These are phyloP conservation scores for Hyperoplus lanceolatus DNA, from an alignment of 2,797 vertebrate species.

Conservation along the genomic window DNA sequence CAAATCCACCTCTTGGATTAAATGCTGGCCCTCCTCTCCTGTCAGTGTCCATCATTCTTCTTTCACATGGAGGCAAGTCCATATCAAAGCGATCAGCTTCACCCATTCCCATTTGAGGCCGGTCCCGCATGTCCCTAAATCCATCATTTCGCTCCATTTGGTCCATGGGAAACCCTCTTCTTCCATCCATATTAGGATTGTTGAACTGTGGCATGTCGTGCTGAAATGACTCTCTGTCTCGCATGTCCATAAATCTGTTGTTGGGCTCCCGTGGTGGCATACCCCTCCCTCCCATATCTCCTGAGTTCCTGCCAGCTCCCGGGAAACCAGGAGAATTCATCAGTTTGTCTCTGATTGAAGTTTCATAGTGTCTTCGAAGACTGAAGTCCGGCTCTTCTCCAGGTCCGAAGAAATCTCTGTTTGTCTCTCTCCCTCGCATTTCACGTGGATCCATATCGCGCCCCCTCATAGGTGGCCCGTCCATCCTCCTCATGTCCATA, in stretches of 20 bases:
- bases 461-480: slow-evolving; percentile 89
- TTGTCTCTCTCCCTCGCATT: slow-evolving; percentile 89
- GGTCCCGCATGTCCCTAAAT: slow-evolving; percentile 89
- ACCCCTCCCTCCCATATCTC: slow-evolving; percentile 89
- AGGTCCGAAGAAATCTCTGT: slow-evolving; percentile 82
- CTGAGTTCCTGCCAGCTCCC: slow-evolving; percentile 85
- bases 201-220: slow-evolving; percentile 86
- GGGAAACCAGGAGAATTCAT: slow-evolving; percentile 88
- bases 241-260: slow-evolving; percentile 88
- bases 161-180: slow-evolving; percentile 81
- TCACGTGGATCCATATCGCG: slow-evolving; percentile 89
- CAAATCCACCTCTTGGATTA: slow-evolving; percentile 84
- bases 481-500: slow-evolving; percentile 92
- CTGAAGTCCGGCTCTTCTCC: slow-evolving; percentile 81
- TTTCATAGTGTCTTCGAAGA: slow-evolving; percentile 86
- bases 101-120: slow-evolving; percentile 75
- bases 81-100: slow-evolving; percentile 76
- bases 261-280: slow-evolving; percentile 87
- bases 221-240: slow-evolving; percentile 87
- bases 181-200: slow-evolving; percentile 79
- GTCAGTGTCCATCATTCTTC: slow-evolving; percentile 81
- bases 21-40: slow-evolving; percentile 78
- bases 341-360: slow-evolving; percentile 77
- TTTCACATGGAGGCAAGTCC: slow-evolving; percentile 79
- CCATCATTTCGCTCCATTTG: slow-evolving; percentile 79